phyloP scores from a whole-genome alignment of 2,113 vertebrate species.

The Corythoichthys intestinalis region DNA sequence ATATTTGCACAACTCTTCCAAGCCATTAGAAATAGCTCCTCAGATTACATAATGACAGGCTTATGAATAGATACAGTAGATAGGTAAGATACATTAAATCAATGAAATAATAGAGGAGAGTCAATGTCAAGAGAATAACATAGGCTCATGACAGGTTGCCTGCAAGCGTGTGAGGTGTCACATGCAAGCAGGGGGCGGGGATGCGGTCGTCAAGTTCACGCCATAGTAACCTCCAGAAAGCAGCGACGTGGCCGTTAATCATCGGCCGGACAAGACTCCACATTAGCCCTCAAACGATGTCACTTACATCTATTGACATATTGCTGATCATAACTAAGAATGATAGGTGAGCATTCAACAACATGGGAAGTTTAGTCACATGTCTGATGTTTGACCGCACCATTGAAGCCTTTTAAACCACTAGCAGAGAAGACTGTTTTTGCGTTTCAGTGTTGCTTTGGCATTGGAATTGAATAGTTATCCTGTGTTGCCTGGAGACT shows the following conservation, averaged over 20 bases:
- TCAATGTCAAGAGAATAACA: constrained; percentile 3
- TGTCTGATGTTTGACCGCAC: background rate
- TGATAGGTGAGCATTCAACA: background rate
- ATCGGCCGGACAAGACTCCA: background rate
- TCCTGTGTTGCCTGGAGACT: constrained; percentile 5
- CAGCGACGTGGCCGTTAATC: constrained; percentile 8
- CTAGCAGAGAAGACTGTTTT: background rate
- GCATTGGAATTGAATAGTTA: background rate
- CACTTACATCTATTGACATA: background rate
- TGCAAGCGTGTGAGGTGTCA: constrained; percentile 3
- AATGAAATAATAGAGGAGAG: background rate
- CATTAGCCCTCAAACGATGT: background rate
- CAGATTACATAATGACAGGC: too few relatives aligned
- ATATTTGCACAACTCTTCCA: too few relatives aligned
- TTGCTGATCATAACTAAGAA: background rate
- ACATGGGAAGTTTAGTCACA: background rate
- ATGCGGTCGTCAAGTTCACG: constrained; percentile 32
- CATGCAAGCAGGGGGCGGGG: constrained; percentile 9
- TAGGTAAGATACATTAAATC: background rate
- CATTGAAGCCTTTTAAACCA: background rate
- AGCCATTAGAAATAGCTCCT: too few relatives aligned
- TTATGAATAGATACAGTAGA: background rate
- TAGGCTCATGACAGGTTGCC: background rate
- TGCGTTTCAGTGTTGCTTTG: background rate
- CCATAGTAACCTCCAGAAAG: constrained; percentile 5